These are phyloP conservation scores for Vireo altiloquus DNA, from an alignment of 2,113 vertebrate genomes.

Conservation along the genomic window DNA sequence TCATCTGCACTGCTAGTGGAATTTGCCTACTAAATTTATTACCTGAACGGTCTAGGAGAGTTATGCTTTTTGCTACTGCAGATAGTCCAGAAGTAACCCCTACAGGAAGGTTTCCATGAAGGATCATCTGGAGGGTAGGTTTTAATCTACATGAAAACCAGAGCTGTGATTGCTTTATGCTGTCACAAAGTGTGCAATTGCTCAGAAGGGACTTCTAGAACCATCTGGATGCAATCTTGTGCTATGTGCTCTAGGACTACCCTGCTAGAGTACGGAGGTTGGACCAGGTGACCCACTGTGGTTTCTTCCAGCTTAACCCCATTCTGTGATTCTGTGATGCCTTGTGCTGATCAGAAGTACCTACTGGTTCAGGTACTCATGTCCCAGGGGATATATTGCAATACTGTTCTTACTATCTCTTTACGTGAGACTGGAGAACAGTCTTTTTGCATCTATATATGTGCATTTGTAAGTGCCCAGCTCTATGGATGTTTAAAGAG, in stretches of 20 bases:
- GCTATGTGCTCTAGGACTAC: background rate
- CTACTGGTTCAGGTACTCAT: rapidly evolving
- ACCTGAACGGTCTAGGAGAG: background rate
- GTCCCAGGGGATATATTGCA: background rate
- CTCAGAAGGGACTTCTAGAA: background rate
- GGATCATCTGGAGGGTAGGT: background rate
- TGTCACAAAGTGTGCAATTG: background rate
- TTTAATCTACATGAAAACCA: background rate
- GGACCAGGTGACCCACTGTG: background rate
- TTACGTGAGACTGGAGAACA: background rate
- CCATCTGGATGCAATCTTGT: background rate
- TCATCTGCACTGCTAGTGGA: background rate
- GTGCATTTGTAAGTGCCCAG: background rate
- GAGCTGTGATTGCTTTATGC: background rate
- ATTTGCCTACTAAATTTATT: background rate
- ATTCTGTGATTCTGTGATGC: background rate
- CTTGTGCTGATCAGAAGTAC: background rate
- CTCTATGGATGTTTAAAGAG: background rate
- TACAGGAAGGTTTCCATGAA: background rate
- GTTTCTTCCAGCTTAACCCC: background rate
- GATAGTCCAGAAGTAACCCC: background rate
- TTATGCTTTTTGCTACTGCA: background rate
- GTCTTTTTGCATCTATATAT: background rate
- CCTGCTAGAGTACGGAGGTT: background rate
- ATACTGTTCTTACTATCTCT: background rate